Evolutionary conservation across 2,888 invertebrate genomes (phyloP), one percentile per base, ranked within the genome.

Genomic region (Leucophora obtusa): DNA sequence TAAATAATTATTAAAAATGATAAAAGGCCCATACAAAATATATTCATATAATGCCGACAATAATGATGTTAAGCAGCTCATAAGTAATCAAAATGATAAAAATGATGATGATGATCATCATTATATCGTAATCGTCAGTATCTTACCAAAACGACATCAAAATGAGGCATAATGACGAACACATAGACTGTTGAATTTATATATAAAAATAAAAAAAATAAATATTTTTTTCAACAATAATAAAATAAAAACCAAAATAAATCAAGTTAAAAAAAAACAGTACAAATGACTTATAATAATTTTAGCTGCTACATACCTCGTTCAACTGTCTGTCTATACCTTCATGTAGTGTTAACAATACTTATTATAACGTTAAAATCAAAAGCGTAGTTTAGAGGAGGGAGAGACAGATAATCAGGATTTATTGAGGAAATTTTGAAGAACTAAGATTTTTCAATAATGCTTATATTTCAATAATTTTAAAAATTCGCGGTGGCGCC

Each of bases 1-100:
- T 63, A 70, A 70, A 79, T 74, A 79, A 79, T 79, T 70, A 79
- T n/a, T n/a, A 58, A 68, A 24, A 15, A 43, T 43, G 47, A 10
- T 43, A 47, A 24, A n/a, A 62, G 24, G 10, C 24, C 28, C 14
- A 51, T 51, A 11, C 15, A 65, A 35, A 15, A 47, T 43, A 62
- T 9, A 60, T 18, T 7, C n/a, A 28, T 24, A 21, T 66, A 59
- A 38, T 54, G 38, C 28, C 35, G 51, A 17, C 60, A 53, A 71
- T 50, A 72, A 62, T 62, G 54, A 66, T 66, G 56, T 51, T 50
- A 68, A 68, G 38, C 71, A 66, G 14, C 66, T 54, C 60, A 24
- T 28, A 59, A 43, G 8, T 71, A 47, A 54, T 28, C 28, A 28
- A 6, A 28, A 28, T 33, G 18, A 54, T 70, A 65, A 54, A 47